Percentiles rank a stretch among this genome's conserved stretches.
These are phyloP conservation scores for Digitonthophagus gazella DNA, from an alignment of 2,888 invertebrate genomes.

Conservation along the genomic window DNA sequence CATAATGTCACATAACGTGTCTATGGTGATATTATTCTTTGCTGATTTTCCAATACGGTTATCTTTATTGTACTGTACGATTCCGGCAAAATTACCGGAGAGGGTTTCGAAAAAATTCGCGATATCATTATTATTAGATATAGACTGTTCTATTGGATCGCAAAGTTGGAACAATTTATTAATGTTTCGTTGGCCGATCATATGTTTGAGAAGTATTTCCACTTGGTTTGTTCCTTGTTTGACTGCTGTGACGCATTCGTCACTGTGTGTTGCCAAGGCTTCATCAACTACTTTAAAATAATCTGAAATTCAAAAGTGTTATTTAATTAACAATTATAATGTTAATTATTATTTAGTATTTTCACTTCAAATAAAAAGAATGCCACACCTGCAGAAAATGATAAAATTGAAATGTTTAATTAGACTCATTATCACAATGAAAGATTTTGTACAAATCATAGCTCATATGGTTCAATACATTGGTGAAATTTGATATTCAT, in stretches of 20 bases:
- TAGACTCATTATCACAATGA: too few relatives aligned
- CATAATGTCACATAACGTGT: slow-evolving; percentile 76
- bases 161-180: slow-evolving; percentile 77
- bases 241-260: slow-evolving; percentile 68
- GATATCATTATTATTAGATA: slow-evolving; percentile 63
- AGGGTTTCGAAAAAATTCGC: slow-evolving; percentile 79
- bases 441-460: too few relatives aligned
- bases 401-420: too few relatives aligned
- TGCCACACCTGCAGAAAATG: too few relatives aligned
- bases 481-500: too few relatives aligned
- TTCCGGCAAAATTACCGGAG: slow-evolving; percentile 82
- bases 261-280: slow-evolving; percentile 66
- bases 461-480: too few relatives aligned
- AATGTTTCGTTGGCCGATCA: slow-evolving; percentile 62
- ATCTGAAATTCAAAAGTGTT: slow-evolving; percentile 53
- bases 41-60: slow-evolving; percentile 69
- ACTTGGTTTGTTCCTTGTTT: slow-evolving; percentile 65
- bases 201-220: slow-evolving; percentile 60
- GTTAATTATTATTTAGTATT: too few relatives aligned
- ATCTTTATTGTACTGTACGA: slow-evolving; percentile 94
- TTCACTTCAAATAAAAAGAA: too few relatives aligned
- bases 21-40: slow-evolving; percentile 72
- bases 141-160: slow-evolving; percentile 64
- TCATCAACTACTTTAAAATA: slow-evolving; percentile 80
- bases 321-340: background rate